phyloP scores from a whole-genome alignment of 2,797 vertebrate species.

The Phoxinus dragarum region DNA sequence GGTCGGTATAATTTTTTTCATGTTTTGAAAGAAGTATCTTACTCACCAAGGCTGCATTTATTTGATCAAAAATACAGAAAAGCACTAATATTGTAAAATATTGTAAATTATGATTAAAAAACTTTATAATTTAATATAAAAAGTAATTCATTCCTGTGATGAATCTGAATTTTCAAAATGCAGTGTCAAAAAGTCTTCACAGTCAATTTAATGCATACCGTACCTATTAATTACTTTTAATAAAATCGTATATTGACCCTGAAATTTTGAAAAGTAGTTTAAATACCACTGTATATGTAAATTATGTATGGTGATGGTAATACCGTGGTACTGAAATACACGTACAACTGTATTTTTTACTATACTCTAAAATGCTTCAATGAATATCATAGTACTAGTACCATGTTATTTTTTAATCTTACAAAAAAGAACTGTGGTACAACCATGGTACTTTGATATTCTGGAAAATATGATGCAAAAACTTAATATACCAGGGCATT shows the following conservation, averaged over 20 bases:
- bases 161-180: neutral
- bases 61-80: neutral
- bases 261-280: neutral
- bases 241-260: neutral
- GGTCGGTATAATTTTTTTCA: neutral
- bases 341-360: neutral
- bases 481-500: too few relatives aligned
- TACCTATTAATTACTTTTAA: neutral
- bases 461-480: neutral
- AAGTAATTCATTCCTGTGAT: neutral
- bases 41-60: neutral
- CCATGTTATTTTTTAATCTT: neutral
- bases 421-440: neutral
- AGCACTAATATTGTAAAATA: neutral
- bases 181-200: too few relatives aligned
- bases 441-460: neutral
- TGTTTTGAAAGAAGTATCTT: neutral
- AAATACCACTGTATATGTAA: neutral
- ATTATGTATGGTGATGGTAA: neutral
- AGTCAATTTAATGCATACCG: neutral
- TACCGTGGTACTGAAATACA: neutral
- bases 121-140: neutral
- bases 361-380: neutral
- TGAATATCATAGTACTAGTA: neutral
- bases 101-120: conserved; percentile 1